These are phyloP conservation scores for Drosophila trapezifrons DNA, from an alignment of 1,140 invertebrate genomes.

Conservation along the genomic window DNA sequence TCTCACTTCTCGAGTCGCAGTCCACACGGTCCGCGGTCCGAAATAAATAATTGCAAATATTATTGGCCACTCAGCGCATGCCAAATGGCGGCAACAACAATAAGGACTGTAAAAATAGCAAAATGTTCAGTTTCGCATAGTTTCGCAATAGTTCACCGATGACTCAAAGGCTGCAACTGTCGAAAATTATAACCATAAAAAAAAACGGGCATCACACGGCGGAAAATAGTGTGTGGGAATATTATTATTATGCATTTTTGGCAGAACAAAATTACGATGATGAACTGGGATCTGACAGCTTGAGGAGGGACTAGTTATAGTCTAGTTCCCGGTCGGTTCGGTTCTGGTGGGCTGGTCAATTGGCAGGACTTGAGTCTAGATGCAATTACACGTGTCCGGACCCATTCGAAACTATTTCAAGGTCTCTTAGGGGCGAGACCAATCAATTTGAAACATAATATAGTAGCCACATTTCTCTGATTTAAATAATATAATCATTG, in stretches of 20 bases:
- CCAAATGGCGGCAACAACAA: constrained; percentile 54
- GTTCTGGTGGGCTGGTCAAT: constrained; percentile 36
- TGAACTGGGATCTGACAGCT: constrained; percentile 26
- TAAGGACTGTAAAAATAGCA: constrained; percentile 52
- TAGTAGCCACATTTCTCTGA: neutral
- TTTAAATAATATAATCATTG: constrained; percentile 4
- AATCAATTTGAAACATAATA: constrained; percentile 26
- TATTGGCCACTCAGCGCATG: constrained; percentile 80
- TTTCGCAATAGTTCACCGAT: constrained; percentile 79
- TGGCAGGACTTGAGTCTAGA: constrained; percentile 35
- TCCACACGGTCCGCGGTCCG: constrained; percentile 2
- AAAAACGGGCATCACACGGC: constrained; percentile 17
- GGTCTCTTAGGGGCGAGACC: neutral
- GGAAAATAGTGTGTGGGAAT: constrained; percentile 6
- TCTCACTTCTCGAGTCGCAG: constrained; percentile 35
- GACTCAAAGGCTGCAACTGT: constrained; percentile 64
- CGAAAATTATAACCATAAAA: constrained; percentile 73
- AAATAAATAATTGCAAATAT: constrained; percentile 82
- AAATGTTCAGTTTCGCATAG: constrained; percentile 66
- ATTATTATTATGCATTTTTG: constrained; percentile 20
- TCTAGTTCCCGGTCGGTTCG: neutral
- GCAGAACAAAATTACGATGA: constrained; percentile 13
- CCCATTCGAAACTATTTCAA: constrained; percentile 23
- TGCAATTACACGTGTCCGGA: constrained; percentile 13
- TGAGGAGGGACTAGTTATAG: neutral